These are phyloP conservation scores for Spongilla lacustris DNA, from an alignment of 37 sponge, comb jelly and placozoan species.

Conservation along the genomic window DNA sequence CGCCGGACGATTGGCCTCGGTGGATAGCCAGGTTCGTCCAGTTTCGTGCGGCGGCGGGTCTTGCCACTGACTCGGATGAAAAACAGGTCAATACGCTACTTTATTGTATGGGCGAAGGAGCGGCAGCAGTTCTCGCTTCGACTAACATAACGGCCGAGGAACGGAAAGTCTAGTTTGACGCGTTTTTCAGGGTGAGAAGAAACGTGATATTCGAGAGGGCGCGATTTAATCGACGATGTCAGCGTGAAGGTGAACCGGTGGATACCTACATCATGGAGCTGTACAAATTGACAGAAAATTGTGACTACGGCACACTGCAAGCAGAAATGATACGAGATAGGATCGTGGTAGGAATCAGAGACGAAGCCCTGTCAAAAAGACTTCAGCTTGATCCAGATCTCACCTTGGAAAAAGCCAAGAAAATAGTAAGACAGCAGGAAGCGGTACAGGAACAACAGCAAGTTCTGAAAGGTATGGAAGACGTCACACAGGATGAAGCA, in stretches of 20 bases:
- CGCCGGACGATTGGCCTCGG: conserved; percentile 54
- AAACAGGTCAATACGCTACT: conserved; percentile 37
- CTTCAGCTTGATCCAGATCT: conserved; percentile 8
- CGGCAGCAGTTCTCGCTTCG: conserved; percentile 35
- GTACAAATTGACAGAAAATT: conserved; percentile 35
- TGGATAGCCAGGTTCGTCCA: conserved; percentile 32
- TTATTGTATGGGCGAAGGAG: conserved; percentile 52
- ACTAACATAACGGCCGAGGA: conserved; percentile 23
- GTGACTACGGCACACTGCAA: conserved; percentile 19
- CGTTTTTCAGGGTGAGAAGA: conserved; percentile 30
- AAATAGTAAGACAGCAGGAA: too few relatives aligned
- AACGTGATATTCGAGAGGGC: conserved; percentile 56
- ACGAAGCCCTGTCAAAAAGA: conserved; percentile 23
- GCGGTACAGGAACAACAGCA: too few relatives aligned
- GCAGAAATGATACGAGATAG: conserved; percentile 61
- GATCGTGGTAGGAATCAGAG: conserved; percentile 25
- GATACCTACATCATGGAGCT: conserved; percentile 38
- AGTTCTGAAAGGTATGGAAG: too few relatives aligned
- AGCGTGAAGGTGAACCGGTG: conserved; percentile 41
- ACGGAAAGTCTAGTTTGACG: conserved; percentile 8
- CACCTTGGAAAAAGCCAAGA: too few relatives aligned
- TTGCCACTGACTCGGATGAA: conserved; percentile 17
- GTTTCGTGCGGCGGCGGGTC: conserved; percentile 32
- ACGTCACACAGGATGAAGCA: too few relatives aligned
- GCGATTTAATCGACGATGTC: conserved; percentile 36